Percentiles rank a stretch among this genome's conserved stretches.
These are phyloP conservation scores for Tichodroma muraria DNA, from an alignment of 2,113 vertebrate species.

Conservation along the genomic window DNA sequence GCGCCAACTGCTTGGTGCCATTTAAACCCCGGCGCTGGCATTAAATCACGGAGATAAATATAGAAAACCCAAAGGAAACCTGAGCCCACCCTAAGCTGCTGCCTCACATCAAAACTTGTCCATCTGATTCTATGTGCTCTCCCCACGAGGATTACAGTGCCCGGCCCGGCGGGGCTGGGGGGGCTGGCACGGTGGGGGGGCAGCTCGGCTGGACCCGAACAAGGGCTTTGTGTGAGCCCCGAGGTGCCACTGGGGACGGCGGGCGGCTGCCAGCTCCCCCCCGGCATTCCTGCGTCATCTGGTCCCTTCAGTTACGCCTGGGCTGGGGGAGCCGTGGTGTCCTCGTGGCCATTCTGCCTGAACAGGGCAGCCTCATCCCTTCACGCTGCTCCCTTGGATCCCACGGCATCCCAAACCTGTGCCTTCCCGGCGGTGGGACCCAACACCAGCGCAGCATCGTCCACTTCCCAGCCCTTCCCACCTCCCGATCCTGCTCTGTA, in stretches of 20 bases:
- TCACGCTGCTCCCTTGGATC: not conserved
- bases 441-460: not conserved
- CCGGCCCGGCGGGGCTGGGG: not conserved
- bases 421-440: fast-evolving
- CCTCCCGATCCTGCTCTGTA: fast-evolving
- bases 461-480: not conserved
- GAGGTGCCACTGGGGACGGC: not conserved
- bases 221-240: conserved; percentile 61
- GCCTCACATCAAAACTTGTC: conserved; percentile 96
- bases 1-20: conserved; percentile 89
- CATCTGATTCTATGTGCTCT: conserved; percentile 83
- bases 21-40: conserved; percentile 97
- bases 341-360: not conserved
- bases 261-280: conserved; percentile 4
- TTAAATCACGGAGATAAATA: conserved; percentile 99
- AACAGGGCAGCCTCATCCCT: not conserved
- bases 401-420: fast-evolving
- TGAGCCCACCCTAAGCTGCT: conserved; percentile 96
- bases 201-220: not conserved
- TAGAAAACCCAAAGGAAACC: conserved; percentile 93
- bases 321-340: not conserved
- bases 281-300: conserved; percentile 59
- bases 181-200: not conserved
- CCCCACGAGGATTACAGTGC: conserved; percentile 60
- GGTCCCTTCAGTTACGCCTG: conserved; percentile 62